phyloP scores from a whole-genome alignment of 2,113 vertebrate species.

The Mormyrus lacerda region DNA sequence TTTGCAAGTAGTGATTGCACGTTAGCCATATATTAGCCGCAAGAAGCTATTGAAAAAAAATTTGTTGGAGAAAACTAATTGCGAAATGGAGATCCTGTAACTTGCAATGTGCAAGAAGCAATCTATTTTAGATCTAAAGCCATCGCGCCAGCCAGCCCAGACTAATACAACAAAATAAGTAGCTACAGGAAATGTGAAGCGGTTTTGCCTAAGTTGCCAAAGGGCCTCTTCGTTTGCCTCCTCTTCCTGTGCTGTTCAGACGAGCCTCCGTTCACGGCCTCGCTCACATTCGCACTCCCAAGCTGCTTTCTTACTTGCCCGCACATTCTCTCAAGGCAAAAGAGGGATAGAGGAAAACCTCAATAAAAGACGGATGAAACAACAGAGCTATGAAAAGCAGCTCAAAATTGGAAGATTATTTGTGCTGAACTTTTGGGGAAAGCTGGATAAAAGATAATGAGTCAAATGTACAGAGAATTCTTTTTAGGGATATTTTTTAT shows the following conservation, averaged over 20 bases:
- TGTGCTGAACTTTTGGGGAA: not conserved
- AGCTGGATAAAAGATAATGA: not conserved
- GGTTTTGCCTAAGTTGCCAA: not conserved
- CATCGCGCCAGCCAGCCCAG: not conserved
- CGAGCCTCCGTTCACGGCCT: not conserved
- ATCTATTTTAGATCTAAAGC: not conserved
- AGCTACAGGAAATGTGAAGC: not conserved
- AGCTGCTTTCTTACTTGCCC: not conserved
- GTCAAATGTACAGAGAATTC: not conserved
- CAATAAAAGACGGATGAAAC: not conserved
- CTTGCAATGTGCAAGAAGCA: not conserved
- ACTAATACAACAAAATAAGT: not conserved
- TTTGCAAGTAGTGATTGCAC: not conserved
- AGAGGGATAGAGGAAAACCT: not conserved
- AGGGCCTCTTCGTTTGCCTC: not conserved
- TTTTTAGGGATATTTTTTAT: not conserved
- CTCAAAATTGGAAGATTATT: not conserved
- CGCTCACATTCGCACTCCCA: not conserved
- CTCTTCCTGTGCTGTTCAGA: not conserved
- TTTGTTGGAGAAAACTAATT: not conserved
- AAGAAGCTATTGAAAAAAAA: not conserved
- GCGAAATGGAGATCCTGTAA: not conserved
- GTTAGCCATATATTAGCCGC: not conserved
- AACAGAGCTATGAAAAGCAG: not conserved
- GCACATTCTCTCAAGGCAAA: not conserved